Evolutionary conservation across 2,797 vertebrate genomes (phyloP).

Genomic region (Phrynocephalus forsythii): DNA sequence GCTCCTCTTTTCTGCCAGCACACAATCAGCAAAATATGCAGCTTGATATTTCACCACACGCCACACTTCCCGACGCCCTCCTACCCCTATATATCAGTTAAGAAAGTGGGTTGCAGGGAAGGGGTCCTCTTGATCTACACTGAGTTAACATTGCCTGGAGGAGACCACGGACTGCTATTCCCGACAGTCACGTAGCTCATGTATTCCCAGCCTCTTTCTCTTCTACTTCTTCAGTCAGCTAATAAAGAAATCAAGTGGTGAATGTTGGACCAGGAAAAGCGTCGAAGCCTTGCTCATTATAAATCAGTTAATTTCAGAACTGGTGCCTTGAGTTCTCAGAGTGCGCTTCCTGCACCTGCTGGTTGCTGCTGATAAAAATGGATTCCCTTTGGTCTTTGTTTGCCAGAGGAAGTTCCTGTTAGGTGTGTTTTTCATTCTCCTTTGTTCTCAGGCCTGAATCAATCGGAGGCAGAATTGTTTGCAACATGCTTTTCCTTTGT

Average conservation of each 20-base stretch:
- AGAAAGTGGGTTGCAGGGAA: not conserved
- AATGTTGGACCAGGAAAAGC: constrained; percentile 34
- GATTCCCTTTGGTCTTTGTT: constrained; percentile 79
- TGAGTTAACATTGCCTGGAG: not conserved
- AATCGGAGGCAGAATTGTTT: constrained; percentile 65
- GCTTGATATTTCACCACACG: too few relatives aligned
- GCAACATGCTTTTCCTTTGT: constrained; percentile 64
- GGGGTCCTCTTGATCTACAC: not conserved
- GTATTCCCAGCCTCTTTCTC: constrained; percentile 50
- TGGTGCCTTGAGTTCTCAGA: constrained; percentile 73
- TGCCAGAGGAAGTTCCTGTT: constrained; percentile 85
- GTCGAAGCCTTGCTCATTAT: constrained; percentile 63
- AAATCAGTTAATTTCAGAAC: constrained; percentile 70
- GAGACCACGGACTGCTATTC: constrained; percentile 42
- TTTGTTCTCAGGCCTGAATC: constrained; percentile 77
- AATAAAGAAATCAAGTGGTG: constrained; percentile 58
- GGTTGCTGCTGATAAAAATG: constrained; percentile 82
- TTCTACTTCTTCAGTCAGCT: constrained; percentile 51
- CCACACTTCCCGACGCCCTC: not conserved
- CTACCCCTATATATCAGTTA: not conserved
- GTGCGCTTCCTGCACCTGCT: constrained; percentile 84
- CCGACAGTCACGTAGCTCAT: not conserved
- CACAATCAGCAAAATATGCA: not conserved
- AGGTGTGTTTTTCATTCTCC: constrained; percentile 82
- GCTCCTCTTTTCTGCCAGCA: too few relatives aligned